phyloP scores from a whole-genome alignment of 2,797 vertebrate genomes.

The Melopsittacus undulatus region DNA sequence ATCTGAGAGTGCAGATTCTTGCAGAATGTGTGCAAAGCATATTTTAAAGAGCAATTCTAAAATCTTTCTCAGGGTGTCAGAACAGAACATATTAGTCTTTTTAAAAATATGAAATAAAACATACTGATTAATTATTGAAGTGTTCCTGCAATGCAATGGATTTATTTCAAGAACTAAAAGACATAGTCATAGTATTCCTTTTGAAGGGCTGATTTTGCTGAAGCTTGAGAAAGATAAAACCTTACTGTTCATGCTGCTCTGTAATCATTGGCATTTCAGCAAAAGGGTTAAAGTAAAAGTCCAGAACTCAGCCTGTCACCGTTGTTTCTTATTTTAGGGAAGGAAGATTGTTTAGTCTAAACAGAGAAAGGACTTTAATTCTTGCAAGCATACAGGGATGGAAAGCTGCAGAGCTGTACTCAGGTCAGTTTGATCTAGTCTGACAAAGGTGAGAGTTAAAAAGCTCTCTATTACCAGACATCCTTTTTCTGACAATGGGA shows the following conservation, averaged over 20 bases:
- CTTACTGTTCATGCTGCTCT: not conserved
- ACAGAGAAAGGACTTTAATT: not conserved
- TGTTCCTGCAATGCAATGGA: not conserved
- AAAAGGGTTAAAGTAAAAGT: not conserved
- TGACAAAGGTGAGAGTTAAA: not conserved
- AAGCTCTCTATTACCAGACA: not conserved
- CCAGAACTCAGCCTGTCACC: not conserved
- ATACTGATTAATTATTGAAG: not conserved
- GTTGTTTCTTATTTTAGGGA: not conserved
- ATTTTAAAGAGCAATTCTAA: not conserved
- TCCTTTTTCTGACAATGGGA: not conserved
- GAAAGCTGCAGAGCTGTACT: not conserved
- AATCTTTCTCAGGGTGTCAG: not conserved
- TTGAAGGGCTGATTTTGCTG: not conserved
- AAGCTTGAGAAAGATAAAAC: not conserved
- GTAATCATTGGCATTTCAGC: accelerated
- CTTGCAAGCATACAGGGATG: not conserved
- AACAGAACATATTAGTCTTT: not conserved
- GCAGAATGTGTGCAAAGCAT: not conserved
- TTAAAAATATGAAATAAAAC: not conserved
- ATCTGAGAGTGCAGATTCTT: not conserved
- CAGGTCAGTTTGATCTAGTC: not conserved
- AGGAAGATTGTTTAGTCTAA: not conserved
- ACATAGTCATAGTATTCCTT: not conserved
- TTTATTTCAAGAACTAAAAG: not conserved